Evolutionary conservation across 2,113 vertebrate genomes (phyloP).

Genomic region (Ptilonorhynchus violaceus): DNA sequence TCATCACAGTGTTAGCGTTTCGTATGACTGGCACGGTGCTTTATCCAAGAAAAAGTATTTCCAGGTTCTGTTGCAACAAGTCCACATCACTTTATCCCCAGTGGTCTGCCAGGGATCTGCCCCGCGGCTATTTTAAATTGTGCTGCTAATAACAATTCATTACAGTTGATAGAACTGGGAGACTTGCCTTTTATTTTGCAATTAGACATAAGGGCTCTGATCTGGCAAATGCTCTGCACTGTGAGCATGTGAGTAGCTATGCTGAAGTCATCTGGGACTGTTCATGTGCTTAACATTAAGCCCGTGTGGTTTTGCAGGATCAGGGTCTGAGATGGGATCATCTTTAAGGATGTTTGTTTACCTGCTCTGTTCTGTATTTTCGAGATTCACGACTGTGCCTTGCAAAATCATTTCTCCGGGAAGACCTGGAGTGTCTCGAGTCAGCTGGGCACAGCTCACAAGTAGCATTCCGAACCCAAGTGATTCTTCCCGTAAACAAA

Average conservation of each 20-base stretch:
- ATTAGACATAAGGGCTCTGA: conserved; percentile 29
- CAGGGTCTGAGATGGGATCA: neutral
- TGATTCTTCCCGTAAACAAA: neutral
- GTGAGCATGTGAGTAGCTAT: neutral
- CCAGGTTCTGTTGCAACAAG: conserved; percentile 48
- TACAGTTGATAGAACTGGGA: conserved; percentile 24
- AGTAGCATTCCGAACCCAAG: neutral
- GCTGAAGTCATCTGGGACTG: conserved; percentile 5
- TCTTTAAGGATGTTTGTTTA: neutral
- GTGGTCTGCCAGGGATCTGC: conserved; percentile 11
- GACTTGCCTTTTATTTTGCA: conserved; percentile 42
- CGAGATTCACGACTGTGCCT: neutral
- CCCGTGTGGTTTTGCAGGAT: neutral
- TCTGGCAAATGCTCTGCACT: neutral
- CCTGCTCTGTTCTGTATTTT: conserved; percentile 1
- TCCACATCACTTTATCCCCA: conserved; percentile 15
- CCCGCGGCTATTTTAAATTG: conserved; percentile 8
- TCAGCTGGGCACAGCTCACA: neutral
- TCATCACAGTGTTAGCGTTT: neutral
- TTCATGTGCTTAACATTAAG: conserved; percentile 21
- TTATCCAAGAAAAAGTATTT: conserved; percentile 35
- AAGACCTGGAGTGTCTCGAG: neutral
- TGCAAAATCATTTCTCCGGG: neutral
- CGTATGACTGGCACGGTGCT: neutral
- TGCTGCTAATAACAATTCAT: conserved; percentile 28